phyloP scores from a whole-genome alignment of 1,140 invertebrate species.

The Metaphire vulgaris region DNA sequence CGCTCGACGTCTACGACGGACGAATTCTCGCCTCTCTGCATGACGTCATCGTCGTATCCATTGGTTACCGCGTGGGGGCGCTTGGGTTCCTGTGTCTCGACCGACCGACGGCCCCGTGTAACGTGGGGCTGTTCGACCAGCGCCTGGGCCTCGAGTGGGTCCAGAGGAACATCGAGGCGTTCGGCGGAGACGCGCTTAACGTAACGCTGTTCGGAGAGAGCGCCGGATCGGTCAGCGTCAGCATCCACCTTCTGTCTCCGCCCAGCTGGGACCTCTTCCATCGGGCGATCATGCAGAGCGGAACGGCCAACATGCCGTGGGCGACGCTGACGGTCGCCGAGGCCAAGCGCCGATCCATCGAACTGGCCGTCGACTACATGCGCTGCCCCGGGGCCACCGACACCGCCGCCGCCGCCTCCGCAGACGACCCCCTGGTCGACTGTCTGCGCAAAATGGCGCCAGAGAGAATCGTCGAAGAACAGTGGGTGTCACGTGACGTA shows the following conservation, averaged over 20 bases:
- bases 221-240: slow-evolving; percentile 35
- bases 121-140: slow-evolving; percentile 80
- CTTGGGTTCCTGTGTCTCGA: slow-evolving; percentile 88
- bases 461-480: slow-evolving; percentile 70
- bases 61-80: slow-evolving; percentile 79
- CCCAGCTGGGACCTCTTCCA: slow-evolving; percentile 37
- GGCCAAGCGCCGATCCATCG: slow-evolving; percentile 21
- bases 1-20: slow-evolving; percentile 88
- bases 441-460: slow-evolving; percentile 67
- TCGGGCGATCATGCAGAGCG: slow-evolving; percentile 45
- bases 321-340: slow-evolving; percentile 34
- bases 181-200: slow-evolving; percentile 39
- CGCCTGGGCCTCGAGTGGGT: slow-evolving; percentile 70
- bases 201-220: slow-evolving; percentile 44
- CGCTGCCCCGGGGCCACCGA: slow-evolving; percentile 36
- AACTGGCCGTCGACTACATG: slow-evolving; percentile 6
- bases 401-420: slow-evolving; percentile 54
- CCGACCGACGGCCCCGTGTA: slow-evolving; percentile 76
- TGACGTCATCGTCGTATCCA: slow-evolving; percentile 84
- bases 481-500: slow-evolving; percentile 70
- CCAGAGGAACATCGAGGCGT: slow-evolving; percentile 44
- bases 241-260: slow-evolving; percentile 34
- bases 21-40: slow-evolving; percentile 64
- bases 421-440: too few relatives aligned
- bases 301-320: slow-evolving; percentile 43